phyloP scores from a whole-genome alignment of 1,140 invertebrate species.

The Nixonia krombeini region DNA sequence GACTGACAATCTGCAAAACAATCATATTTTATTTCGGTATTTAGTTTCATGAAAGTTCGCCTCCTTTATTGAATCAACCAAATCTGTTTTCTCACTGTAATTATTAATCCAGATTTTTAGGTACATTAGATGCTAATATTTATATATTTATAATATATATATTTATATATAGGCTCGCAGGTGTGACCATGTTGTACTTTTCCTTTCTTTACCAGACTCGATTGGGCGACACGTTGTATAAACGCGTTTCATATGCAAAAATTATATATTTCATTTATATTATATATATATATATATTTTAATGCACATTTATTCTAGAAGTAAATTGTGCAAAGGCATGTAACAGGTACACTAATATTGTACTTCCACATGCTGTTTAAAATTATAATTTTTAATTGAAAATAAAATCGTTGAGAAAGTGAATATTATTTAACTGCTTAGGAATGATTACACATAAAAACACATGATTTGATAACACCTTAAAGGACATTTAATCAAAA shows the following conservation, averaged over 20 bases:
- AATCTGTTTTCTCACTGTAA: conserved; percentile 1
- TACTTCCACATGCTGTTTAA: conserved; percentile 2
- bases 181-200: conserved; percentile 52
- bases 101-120: conserved; percentile 36
- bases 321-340: conserved; percentile 38
- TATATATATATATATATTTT: conserved; percentile 29
- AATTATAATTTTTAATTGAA: neutral
- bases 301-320: conserved; percentile 38
- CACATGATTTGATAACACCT: no score
- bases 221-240: conserved; percentile 46
- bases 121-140: conserved; percentile 52
- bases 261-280: conserved; percentile 44
- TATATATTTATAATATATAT: conserved; percentile 48
- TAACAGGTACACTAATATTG: conserved; percentile 29
- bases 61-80: no score
- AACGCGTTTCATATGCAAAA: conserved; percentile 45
- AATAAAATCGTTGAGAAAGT: conserved; percentile 1
- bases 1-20: no score
- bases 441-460: no score
- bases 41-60: no score
- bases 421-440: no score
- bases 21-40: no score
- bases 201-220: conserved; percentile 44
- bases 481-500: no score
- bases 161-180: conserved; percentile 49